Evolutionary conservation across 2,113 vertebrate genomes (phyloP).

Genomic region (Pelmatolapia mariae): DNA sequence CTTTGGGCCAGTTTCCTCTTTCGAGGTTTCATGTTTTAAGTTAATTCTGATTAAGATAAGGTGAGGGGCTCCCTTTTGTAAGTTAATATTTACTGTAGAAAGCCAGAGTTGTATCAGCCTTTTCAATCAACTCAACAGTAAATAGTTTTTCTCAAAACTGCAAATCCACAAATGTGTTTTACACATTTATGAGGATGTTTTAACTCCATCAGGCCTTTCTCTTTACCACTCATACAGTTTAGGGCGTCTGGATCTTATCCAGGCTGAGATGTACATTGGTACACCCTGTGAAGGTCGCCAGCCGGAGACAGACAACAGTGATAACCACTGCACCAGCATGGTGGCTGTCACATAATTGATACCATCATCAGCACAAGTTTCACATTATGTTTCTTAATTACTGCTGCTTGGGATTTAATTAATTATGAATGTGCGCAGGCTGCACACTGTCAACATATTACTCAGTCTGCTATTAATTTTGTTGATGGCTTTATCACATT

Average conservation of each 20-base stretch:
- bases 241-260: not conserved
- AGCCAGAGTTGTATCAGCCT: not conserved
- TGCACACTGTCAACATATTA: not conserved
- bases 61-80: not conserved
- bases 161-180: not conserved
- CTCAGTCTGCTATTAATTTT: not conserved
- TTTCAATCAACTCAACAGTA: not conserved
- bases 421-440: not conserved
- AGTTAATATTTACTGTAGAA: not conserved
- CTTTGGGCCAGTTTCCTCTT: not conserved
- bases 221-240: not conserved
- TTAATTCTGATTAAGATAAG: not conserved
- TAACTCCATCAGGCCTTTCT: not conserved
- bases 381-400: not conserved
- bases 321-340: not conserved
- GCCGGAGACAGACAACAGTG: not conserved
- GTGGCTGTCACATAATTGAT: not conserved
- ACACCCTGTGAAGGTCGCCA: not conserved
- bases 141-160: not conserved
- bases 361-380: not conserved
- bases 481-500: not conserved
- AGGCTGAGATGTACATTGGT: not conserved
- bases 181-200: not conserved
- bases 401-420: not conserved
- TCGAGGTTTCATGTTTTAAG: not conserved